phyloP scores from a whole-genome alignment of 2,113 vertebrate genomes.

The Penelope pileata region DNA sequence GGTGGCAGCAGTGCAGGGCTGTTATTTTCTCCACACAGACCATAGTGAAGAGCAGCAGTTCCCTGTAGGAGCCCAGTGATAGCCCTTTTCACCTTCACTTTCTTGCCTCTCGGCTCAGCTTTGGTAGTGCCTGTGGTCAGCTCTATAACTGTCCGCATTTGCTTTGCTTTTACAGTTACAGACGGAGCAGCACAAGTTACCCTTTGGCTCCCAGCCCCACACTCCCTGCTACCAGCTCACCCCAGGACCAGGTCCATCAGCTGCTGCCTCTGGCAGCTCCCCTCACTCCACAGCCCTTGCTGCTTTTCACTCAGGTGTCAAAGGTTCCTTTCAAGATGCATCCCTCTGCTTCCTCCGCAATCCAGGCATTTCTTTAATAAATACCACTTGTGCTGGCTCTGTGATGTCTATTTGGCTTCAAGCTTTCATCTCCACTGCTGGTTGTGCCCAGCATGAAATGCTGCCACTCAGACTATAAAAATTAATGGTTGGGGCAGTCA shows the following conservation, averaged over 20 bases:
- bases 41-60: background rate
- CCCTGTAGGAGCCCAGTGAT: background rate
- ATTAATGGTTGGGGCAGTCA: slow-evolving; percentile 17
- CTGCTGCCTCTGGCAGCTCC: slow-evolving; percentile 32
- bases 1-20: background rate
- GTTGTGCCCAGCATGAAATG: slow-evolving; percentile 12
- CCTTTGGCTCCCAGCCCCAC: background rate
- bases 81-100: background rate
- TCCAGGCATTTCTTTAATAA: slow-evolving; percentile 57
- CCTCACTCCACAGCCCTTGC: background rate
- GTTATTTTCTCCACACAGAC: background rate
- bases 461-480: slow-evolving; percentile 27
- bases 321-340: slow-evolving; percentile 50
- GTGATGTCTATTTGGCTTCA: slow-evolving; percentile 27
- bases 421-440: slow-evolving; percentile 33
- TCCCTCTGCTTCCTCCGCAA: slow-evolving; percentile 51
- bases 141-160: background rate
- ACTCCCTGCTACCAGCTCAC: background rate
- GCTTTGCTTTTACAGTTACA: background rate
- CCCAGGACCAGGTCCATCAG: slow-evolving; percentile 30
- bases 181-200: background rate
- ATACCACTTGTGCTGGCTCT: slow-evolving; percentile 27
- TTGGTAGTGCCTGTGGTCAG: background rate
- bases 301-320: slow-evolving; percentile 18
- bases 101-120: background rate